Evolutionary conservation across 1,140 invertebrate species (phyloP).

Genomic region (silkworm (Bombyx mori)): ASM3026992v2 NC_085127.1:10767501-10768000

Average conservation of each 20-base stretch:
- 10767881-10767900: slow-evolving; percentile 16
- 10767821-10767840: slow-evolving; percentile 9
- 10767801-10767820: slow-evolving; percentile 14
- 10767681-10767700: slow-evolving; percentile 2
- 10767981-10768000: slow-evolving; percentile 45
- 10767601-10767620: slow-evolving; percentile 1
- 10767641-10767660: slow-evolving; percentile 12
- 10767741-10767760: slow-evolving; percentile 62
- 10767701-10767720: background rate
- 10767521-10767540: no score
- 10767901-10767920: slow-evolving; percentile 39
- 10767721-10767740: slow-evolving; percentile 39
- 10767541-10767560: no score
- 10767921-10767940: slow-evolving; percentile 54
- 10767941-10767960: slow-evolving; percentile 53
- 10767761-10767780: slow-evolving; percentile 49
- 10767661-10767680: slow-evolving; percentile 40
- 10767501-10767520: no score
- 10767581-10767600: slow-evolving; percentile 1
- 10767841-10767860: slow-evolving; percentile 12
- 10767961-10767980: slow-evolving; percentile 34
- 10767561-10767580: no score
- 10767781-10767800: slow-evolving; percentile 51
- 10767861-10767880: slow-evolving; percentile 6
- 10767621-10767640: slow-evolving; percentile 23